Evolutionary conservation across 2,113 vertebrate genomes (phyloP).

Genomic region (Dascyllus trimaculatus): DNA sequence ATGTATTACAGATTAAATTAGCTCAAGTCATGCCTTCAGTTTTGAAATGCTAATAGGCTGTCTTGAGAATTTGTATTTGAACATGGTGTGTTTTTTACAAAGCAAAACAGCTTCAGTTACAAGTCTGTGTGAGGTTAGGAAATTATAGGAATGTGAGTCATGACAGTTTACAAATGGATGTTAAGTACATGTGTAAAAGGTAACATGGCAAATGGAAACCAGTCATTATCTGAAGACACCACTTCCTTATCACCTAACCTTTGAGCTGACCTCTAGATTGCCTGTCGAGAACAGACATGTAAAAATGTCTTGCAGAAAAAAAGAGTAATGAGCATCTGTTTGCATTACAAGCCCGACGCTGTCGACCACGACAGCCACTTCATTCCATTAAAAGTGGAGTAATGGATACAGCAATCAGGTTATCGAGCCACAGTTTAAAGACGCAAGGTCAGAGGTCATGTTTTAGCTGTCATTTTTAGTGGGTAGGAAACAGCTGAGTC

Average conservation of each 20-base stretch:
- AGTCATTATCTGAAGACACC: conserved; percentile 60
- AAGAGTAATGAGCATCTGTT: conserved; percentile 77
- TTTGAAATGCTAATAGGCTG: conserved; percentile 54
- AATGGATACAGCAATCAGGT: conserved; percentile 67
- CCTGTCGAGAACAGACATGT: conserved; percentile 56
- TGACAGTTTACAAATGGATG: conserved; percentile 56
- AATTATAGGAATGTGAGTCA: conserved; percentile 52
- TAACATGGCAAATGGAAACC: conserved; percentile 63
- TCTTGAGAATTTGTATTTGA: conserved; percentile 28
- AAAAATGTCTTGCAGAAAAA: conserved; percentile 53
- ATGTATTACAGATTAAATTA: conserved; percentile 47
- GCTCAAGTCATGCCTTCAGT: conserved; percentile 46
- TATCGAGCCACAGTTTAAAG: conserved; percentile 53
- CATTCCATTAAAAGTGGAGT: conserved; percentile 73
- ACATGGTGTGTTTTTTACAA: conserved; percentile 28
- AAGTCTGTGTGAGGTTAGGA: conserved; percentile 24
- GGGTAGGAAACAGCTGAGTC: conserved; percentile 74
- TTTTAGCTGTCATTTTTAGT: conserved; percentile 63
- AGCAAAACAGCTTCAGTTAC: conserved; percentile 27
- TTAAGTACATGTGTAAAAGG: conserved; percentile 53
- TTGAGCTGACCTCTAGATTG: conserved; percentile 65
- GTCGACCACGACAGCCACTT: conserved; percentile 63
- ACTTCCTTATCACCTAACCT: conserved; percentile 68
- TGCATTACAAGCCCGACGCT: conserved; percentile 60
- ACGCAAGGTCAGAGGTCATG: conserved; percentile 54